Conservation (phyloP, 2,797 vertebrate genomes). For the Erethizon dorsatum region DNA sequence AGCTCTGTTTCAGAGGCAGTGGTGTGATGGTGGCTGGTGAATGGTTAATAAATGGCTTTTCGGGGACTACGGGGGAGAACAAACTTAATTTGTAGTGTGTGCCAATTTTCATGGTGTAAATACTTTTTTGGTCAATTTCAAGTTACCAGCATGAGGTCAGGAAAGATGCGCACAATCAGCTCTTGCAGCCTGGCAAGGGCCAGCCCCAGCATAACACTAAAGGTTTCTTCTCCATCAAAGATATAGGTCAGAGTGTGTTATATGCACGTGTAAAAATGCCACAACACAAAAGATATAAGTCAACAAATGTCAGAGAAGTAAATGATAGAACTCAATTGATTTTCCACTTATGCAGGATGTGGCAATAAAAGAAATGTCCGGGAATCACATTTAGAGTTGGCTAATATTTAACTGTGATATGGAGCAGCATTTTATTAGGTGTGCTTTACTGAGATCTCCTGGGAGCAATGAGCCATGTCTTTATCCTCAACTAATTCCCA, state of each 20-base stretch:
- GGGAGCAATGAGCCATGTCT: neutral
- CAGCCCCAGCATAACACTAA: neutral
- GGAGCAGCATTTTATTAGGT: conserved; percentile 39
- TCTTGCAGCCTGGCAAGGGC: neutral
- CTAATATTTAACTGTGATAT: conserved; percentile 15
- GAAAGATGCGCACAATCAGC: neutral
- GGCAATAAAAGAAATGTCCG: conserved; percentile 15
- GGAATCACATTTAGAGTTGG: conserved; percentile 24
- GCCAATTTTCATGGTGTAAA: conserved; percentile 31
- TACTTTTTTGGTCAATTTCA: conserved; percentile 23
- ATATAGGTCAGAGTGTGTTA: neutral
- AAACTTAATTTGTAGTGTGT: neutral
- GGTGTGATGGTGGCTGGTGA: neutral
- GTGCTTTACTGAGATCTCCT: conserved; percentile 27
- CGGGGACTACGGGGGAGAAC: neutral
- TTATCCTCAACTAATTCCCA: conserved; percentile 25
- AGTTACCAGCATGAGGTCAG: neutral
- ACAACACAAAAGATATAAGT: neutral
- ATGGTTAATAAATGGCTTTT: conserved; percentile 12
- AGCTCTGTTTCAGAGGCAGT: neutral
- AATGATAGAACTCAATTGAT: neutral
- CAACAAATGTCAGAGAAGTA: neutral
- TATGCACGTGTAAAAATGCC: neutral
- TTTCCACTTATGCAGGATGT: conserved; percentile 4
- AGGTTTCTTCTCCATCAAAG: neutral